These are phyloP conservation scores for Hirtodrosophila confusa DNA, from an alignment of 2,888 invertebrate species.

Conservation along the genomic window DNA sequence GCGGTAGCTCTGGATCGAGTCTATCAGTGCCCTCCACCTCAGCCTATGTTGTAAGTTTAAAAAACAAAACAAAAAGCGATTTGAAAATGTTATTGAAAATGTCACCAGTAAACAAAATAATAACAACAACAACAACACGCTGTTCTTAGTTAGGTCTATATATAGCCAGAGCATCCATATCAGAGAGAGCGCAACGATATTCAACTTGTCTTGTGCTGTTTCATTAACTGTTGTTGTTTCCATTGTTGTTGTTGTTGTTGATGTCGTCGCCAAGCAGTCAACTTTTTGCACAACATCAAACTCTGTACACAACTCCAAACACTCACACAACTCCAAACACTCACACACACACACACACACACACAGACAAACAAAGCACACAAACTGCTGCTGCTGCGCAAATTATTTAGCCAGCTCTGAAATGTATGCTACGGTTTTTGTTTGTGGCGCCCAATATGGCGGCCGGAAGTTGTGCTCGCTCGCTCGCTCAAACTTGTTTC, in stretches of 20 bases:
- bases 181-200: constrained; percentile 36
- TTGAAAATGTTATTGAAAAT: constrained; percentile 27
- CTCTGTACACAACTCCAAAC: not conserved
- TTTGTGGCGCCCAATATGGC: constrained; percentile 31
- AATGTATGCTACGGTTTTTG: constrained; percentile 65
- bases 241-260: constrained; percentile 54
- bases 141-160: constrained; percentile 17
- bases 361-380: constrained; percentile 23
- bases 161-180: constrained; percentile 39
- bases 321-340: constrained; percentile 16
- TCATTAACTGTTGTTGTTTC: constrained; percentile 49
- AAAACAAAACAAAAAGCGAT: constrained; percentile 71
- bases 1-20: constrained; percentile 91
- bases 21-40: constrained; percentile 92
- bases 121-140: constrained; percentile 35
- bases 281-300: constrained; percentile 43
- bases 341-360: constrained; percentile 13
- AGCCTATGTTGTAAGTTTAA: constrained; percentile 88
- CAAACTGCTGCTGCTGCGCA: constrained; percentile 24
- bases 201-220: constrained; percentile 53
- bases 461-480: constrained; percentile 37
- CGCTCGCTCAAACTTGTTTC: constrained; percentile 40
- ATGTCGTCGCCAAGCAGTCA: constrained; percentile 41
- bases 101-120: constrained; percentile 13
- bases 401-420: constrained; percentile 53